phyloP scores from a whole-genome alignment of 92 coral and sea anemone genomes.

The Bergia puertoricense region DNA sequence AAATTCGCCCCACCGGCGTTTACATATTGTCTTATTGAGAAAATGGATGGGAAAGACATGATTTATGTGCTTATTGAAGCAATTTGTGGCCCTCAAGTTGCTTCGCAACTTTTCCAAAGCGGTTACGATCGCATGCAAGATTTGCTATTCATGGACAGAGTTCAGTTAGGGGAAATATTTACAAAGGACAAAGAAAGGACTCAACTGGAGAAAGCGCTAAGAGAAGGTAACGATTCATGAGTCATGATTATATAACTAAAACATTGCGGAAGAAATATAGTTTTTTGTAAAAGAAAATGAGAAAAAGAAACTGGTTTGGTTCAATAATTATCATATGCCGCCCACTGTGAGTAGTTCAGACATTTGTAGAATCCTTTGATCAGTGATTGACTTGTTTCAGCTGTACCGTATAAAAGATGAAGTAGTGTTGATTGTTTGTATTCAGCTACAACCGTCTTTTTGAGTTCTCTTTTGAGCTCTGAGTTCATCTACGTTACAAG shows the following conservation, averaged over 20 bases:
- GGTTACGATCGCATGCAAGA: slow-evolving; percentile 40
- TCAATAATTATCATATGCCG: neutral
- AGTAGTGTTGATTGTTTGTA: neutral
- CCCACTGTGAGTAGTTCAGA: neutral
- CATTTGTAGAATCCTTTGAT: neutral
- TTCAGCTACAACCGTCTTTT: neutral
- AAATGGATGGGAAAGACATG: slow-evolving; percentile 34
- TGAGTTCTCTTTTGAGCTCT: neutral
- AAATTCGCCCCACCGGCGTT: neutral
- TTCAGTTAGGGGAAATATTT: slow-evolving; percentile 9
- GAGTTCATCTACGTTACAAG: neutral
- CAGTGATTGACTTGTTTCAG: neutral
- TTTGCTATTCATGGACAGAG: slow-evolving; percentile 22
- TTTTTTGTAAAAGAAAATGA: neutral
- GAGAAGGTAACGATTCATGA: slow-evolving; percentile 17
- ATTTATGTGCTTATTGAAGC: slow-evolving; percentile 7
- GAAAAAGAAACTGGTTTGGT: neutral
- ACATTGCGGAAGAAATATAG: neutral
- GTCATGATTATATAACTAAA: neutral
- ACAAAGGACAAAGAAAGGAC: slow-evolving; percentile 5
- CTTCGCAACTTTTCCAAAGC: slow-evolving; percentile 7
- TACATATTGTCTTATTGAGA: neutral
- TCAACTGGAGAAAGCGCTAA: slow-evolving; percentile 13
- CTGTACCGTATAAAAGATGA: neutral
- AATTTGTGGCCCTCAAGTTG: slow-evolving; percentile 24